Evolutionary conservation across 2,113 vertebrate species (phyloP).

Genomic region (Pseudolaguvia tuberculata): DNA sequence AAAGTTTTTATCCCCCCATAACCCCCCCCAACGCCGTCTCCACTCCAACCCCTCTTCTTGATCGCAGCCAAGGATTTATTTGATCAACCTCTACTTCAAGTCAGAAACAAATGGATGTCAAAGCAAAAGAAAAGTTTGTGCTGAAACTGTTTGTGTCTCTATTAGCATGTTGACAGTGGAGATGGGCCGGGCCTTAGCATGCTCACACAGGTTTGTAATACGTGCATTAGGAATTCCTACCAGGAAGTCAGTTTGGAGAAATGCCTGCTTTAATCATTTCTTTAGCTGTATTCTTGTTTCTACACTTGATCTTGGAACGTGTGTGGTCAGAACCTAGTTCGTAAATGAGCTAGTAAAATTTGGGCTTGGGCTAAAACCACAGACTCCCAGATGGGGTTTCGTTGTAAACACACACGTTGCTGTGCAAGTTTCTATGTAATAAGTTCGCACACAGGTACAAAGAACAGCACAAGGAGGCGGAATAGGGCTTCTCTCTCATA

Average conservation of each 20-base stretch:
- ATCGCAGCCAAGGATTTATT: conserved; percentile 22
- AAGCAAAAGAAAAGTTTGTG: conserved; percentile 32
- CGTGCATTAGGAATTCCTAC: conserved; percentile 4
- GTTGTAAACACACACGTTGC: conserved; percentile 56
- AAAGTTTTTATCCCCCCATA: neutral
- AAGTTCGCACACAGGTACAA: conserved; percentile 35
- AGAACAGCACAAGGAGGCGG: conserved; percentile 22
- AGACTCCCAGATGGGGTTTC: conserved; percentile 34
- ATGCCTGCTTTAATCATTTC: conserved; percentile 8
- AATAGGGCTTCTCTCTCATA: conserved; percentile 13
- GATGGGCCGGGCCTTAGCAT: conserved; percentile 17
- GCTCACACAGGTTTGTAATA: conserved; percentile 33
- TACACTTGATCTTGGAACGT: conserved; percentile 57
- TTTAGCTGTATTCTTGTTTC: conserved; percentile 38
- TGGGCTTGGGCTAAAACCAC: conserved; percentile 63
- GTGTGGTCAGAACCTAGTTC: conserved; percentile 52
- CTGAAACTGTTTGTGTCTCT: conserved; percentile 6
- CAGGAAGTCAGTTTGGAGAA: neutral
- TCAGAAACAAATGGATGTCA: conserved; percentile 35
- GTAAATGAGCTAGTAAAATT: conserved; percentile 59
- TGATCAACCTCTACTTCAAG: conserved; percentile 26
- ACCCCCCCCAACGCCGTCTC: too few relatives aligned
- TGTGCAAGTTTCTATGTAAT: conserved; percentile 50
- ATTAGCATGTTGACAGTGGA: neutral
- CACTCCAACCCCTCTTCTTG: too few relatives aligned